phyloP scores from a whole-genome alignment of 2,888 invertebrate genomes.

The Antitype chi region DNA sequence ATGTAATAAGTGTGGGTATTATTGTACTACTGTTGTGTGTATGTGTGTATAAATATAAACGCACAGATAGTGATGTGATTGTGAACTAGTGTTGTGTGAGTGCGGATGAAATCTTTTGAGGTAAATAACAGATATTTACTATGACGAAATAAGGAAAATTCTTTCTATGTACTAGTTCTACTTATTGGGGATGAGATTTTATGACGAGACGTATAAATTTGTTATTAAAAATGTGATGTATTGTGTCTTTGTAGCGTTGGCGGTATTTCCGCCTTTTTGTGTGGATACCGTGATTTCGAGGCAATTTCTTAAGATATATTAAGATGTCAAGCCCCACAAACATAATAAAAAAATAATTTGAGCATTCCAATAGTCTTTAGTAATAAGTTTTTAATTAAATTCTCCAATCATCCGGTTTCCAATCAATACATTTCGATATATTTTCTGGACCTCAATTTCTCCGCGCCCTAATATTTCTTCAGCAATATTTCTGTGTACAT shows the following conservation, averaged over 20 bases:
- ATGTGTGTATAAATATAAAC: conserved; percentile 60
- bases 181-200: conserved; percentile 51
- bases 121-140: conserved; percentile 70
- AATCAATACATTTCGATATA: conserved; percentile 37
- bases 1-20: conserved; percentile 65
- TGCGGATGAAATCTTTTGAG: conserved; percentile 73
- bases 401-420: background rate
- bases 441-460: conserved; percentile 9
- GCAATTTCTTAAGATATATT: background rate
- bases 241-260: conserved; percentile 50
- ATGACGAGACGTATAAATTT: conserved; percentile 50
- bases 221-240: conserved; percentile 59
- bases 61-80: conserved; percentile 72
- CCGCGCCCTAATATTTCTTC: conserved; percentile 11
- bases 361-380: background rate
- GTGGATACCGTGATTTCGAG: conserved; percentile 18
- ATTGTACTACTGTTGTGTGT: conserved; percentile 64
- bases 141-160: conserved; percentile 62
- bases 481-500: conserved; percentile 38
- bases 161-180: conserved; percentile 47
- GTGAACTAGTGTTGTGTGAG: conserved; percentile 72
- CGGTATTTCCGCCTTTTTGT: conserved; percentile 56
- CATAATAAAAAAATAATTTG: background rate
- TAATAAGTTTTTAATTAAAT: background rate
- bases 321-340: background rate